Base-by-base conservation (phyloP, 2,888 invertebrate genomes). In the Geotrupes spiniger region DNA sequence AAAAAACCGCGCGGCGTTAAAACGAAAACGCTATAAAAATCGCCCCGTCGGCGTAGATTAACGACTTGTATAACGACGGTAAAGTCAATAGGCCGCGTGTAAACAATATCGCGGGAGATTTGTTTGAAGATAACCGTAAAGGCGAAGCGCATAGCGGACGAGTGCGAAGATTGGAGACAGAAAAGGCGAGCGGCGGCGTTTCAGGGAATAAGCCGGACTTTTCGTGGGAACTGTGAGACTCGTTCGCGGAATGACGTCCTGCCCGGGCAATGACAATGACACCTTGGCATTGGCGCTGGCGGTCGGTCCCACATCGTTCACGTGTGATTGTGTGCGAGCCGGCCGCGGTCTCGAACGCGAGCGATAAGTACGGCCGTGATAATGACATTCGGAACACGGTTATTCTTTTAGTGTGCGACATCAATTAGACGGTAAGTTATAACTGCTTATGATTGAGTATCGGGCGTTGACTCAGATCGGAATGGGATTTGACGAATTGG, bases 211-310 rank as follows among this genome's bases (percentile, higher is more conserved):
- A 49, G 33, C 47, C 51, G 48, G 49, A 52, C 57, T 56, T 21
- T 64, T 64, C 64, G 61, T 62, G 63, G 59, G 64, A 63, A 64
- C 59, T 41, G 47, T 51, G 50, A 56, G 56, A 46, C 48, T 43
- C 46, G 57, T 66, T 64, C 66, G 64, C 63, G 58, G 65, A 66
- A 65, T 60, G 63, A 53, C 54, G 53, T 52, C 44, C 21, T n/a
- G n/a, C n/a, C 46, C 59, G 64, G 63, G 56, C 63, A 62, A 62
- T 63, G 64, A 64, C 64, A 62, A 64, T 21, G 64, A 63, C 64
- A 65, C 68, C 69, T 68, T 68, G 68, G 63, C 63, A 63, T 59
- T 65, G 3, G 3, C 4, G 21, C 21, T 3, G 21, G 3, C 21
- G 63, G 60, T 55, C 57, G 57, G 61, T 51, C 56, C 60, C 60